phyloP scores from a whole-genome alignment of 2,888 invertebrate genomes.

The Napeogenes inachia region DNA sequence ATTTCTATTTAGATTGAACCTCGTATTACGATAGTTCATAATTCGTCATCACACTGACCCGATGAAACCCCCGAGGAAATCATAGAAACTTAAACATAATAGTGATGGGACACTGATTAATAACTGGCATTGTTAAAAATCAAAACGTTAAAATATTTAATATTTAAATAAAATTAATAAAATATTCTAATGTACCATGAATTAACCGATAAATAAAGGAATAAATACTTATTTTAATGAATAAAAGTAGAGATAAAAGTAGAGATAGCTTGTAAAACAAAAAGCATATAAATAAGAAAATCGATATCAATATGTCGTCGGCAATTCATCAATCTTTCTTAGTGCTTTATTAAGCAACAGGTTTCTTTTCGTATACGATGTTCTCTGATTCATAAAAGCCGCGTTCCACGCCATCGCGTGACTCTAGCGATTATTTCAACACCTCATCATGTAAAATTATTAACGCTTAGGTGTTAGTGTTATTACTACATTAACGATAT shows the following conservation, averaged over 20 bases:
- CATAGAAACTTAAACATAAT: slow-evolving; percentile 65
- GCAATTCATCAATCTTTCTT: slow-evolving; percentile 22
- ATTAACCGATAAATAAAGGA: no score
- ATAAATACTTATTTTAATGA: no score
- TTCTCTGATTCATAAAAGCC: slow-evolving; percentile 26
- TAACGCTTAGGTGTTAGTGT: slow-evolving; percentile 24
- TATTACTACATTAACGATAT: slow-evolving; percentile 15
- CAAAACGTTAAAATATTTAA: background rate
- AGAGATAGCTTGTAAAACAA: background rate
- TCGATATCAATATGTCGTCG: slow-evolving; percentile 2
- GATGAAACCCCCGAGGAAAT: slow-evolving; percentile 62
- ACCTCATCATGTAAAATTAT: slow-evolving; percentile 33
- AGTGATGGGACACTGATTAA: slow-evolving; percentile 46
- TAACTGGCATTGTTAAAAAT: slow-evolving; percentile 25
- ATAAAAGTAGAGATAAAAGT: background rate
- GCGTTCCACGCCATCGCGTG: slow-evolving; percentile 33
- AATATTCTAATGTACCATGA: no score
- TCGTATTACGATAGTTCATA: slow-evolving; percentile 52
- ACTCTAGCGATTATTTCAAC: slow-evolving; percentile 35
- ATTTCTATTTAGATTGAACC: slow-evolving; percentile 36
- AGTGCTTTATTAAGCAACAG: slow-evolving; percentile 30
- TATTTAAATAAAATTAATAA: no score
- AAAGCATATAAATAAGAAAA: background rate
- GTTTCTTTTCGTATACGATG: slow-evolving; percentile 24
- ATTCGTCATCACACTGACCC: slow-evolving; percentile 62